These are phyloP conservation scores for Scaptomyza tumidula DNA, from an alignment of 2,888 invertebrate species.

Conservation along the genomic window DNA sequence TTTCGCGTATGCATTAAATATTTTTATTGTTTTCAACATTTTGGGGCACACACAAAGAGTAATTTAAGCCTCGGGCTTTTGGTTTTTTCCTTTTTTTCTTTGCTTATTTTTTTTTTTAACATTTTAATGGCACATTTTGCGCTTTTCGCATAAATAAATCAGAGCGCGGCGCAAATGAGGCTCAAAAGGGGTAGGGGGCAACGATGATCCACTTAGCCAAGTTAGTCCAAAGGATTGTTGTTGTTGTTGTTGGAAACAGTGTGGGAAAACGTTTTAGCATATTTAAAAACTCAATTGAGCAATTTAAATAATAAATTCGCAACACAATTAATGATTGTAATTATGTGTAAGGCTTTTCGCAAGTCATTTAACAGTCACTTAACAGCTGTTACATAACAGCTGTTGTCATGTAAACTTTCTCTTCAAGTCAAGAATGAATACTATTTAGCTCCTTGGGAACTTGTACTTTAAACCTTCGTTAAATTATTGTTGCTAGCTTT, in stretches of 20 bases:
- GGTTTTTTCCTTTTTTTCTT: constrained; percentile 6
- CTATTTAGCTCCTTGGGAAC: no score
- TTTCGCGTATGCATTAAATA: constrained; percentile 70
- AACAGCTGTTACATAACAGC: no score
- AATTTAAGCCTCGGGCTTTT: constrained; percentile 22
- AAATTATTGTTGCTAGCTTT: not conserved
- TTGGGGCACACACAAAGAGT: constrained; percentile 18
- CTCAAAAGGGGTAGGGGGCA: not conserved
- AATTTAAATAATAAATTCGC: constrained; percentile 6
- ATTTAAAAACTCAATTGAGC: not conserved
- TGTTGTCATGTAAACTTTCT: no score
- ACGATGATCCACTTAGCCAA: not conserved
- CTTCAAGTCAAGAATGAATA: no score
- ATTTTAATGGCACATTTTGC: constrained; percentile 57
- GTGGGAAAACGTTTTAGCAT: not conserved
- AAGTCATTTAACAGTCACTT: no score
- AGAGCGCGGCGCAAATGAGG: constrained; percentile 13
- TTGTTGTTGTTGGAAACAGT: not conserved
- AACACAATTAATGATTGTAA: not conserved
- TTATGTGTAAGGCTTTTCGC: not conserved
- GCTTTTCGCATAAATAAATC: constrained; percentile 66
- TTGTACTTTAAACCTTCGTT: not conserved
- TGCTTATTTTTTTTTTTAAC: constrained; percentile 27
- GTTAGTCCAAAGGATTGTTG: constrained; percentile 7
- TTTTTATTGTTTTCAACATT: constrained; percentile 71